Conservation (phyloP, 2,888 invertebrate species). For the Stegophylla sp. region DNA sequence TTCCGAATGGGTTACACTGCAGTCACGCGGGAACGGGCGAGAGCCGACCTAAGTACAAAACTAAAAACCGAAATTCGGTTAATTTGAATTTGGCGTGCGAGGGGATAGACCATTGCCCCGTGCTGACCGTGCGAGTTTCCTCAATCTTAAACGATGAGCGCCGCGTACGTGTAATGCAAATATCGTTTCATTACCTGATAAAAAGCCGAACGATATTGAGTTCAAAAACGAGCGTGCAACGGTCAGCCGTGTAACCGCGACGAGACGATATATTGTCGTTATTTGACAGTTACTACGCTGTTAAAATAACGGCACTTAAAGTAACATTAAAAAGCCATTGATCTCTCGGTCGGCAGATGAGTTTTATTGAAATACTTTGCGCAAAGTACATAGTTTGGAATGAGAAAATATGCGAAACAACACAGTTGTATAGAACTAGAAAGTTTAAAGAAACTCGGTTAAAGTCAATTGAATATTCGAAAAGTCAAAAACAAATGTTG, state of each 20-base stretch:
- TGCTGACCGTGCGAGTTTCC: background rate
- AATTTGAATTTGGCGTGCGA: constrained; percentile 32
- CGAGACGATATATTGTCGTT: background rate
- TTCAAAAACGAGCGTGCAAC: too few species aligned
- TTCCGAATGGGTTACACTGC: background rate
- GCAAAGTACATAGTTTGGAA: background rate
- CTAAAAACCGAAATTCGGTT: background rate
- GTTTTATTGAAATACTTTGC: background rate
- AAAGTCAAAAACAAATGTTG: constrained; percentile 12
- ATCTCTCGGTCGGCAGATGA: background rate
- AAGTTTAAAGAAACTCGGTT: constrained; percentile 7
- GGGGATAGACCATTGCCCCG: background rate
- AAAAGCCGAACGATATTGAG: background rate
- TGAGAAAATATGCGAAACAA: background rate
- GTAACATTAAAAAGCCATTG: background rate
- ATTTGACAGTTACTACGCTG: background rate
- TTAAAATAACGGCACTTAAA: background rate
- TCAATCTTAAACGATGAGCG: background rate
- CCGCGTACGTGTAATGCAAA: background rate
- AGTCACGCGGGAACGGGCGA: background rate
- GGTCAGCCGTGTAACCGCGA: too few species aligned
- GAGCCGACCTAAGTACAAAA: constrained; percentile 4
- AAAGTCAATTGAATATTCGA: background rate
- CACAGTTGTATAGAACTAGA: background rate
- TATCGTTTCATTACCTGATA: background rate